Evolutionary conservation across 2,888 invertebrate species (phyloP), one percentile per base, ranked within the genome.

Genomic region (Melanotus villosus): DNA sequence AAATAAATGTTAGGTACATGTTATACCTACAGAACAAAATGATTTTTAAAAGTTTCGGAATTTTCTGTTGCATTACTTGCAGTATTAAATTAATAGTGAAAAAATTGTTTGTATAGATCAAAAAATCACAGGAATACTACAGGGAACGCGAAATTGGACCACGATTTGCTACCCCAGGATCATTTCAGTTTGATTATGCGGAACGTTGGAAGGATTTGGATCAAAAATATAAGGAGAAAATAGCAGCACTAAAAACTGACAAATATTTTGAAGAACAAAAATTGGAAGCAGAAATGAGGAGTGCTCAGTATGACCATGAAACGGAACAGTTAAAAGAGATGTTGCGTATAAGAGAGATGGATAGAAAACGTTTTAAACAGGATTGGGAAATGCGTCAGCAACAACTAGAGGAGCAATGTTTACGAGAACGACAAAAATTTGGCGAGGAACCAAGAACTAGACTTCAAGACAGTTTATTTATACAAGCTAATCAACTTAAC

Each of bases 131-230:
- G 10, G 94, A 94, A 73, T 96, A 91, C 78, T 85, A 90, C 73
- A 91, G 92, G 79, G 91, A 96, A 50, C 91, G 98, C 75, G 96
- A 96, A 83, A 70, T 76, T 6, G 83, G 97, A 0, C 99, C 99
- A 0, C 90, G 98, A 32, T 96, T 99, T 84, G 97, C 98, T 0
- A 92, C 92, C 65, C 84, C 89, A 0, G 93, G 91, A 60, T 93
- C 95, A 69, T 98, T 99, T 84, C 98, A 99, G 83, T 95, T 93
- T 83, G 97, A 98, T 80, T 98, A 98, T 86, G 98, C 98, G 9
- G 93, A 95, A 70, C 92, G 97, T 73, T 99, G 99, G 98, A 98
- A 99, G 86, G 7, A 3, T 26, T 26, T 26, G 26, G 3, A 26
- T 26, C 3, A 26, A 7, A 26, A 26, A 5, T 14, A 38, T 38